Conservation (phyloP, 2,888 invertebrate genomes). For the Caenorhabditis becei region DNA sequence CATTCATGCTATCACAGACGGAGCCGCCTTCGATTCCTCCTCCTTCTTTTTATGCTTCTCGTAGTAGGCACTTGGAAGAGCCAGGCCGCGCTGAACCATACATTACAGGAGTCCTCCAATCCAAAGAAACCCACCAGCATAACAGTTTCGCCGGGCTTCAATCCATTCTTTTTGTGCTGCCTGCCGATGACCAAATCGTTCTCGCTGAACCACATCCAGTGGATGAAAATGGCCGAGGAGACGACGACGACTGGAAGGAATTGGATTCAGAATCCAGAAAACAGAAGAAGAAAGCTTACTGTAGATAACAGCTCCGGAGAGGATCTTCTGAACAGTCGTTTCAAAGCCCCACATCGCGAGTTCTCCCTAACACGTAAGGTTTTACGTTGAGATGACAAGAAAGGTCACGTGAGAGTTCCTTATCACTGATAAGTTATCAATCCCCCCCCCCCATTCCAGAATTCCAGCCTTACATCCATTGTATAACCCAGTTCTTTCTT, state of each 20-base stretch:
- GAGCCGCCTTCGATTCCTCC: not conserved
- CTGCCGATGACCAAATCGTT: conserved; percentile 32
- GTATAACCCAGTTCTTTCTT: no score
- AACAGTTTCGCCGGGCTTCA: conserved; percentile 7
- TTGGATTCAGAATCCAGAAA: not conserved
- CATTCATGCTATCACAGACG: no score
- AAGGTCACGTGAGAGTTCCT: no score
- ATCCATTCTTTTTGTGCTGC: not conserved
- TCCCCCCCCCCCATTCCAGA: not conserved
- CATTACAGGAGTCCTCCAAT: not conserved
- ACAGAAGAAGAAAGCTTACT: conserved; percentile 1
- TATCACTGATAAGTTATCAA: no score
- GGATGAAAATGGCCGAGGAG: conserved; percentile 25
- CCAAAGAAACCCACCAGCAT: not conserved
- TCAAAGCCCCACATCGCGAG: not conserved
- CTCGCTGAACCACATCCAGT: conserved; percentile 45
- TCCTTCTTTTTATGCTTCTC: not conserved
- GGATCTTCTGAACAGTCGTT: conserved; percentile 28
- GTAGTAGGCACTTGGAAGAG: conserved; percentile 11
- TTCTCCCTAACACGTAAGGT: no score
- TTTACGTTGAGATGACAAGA: no score
- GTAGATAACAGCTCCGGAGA: conserved; percentile 15
- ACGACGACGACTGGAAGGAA: conserved; percentile 22
- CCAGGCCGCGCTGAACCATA: conserved; percentile 15
- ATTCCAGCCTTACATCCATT: no score